These are phyloP conservation scores for Megalopta genalis DNA, from an alignment of 1,140 invertebrate genomes.

Conservation along the genomic window DNA sequence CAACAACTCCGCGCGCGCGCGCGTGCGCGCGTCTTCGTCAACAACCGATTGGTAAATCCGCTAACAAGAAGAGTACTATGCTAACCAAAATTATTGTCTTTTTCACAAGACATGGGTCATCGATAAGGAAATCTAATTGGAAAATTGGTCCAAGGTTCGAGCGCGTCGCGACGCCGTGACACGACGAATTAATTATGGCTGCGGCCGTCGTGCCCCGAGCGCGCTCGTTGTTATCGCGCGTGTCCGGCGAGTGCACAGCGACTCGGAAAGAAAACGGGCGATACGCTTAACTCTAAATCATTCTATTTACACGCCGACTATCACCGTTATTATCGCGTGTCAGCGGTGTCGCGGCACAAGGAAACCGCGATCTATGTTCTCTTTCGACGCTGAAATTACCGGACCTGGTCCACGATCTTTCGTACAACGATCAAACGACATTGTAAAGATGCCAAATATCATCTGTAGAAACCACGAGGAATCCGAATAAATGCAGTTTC, in stretches of 20 bases:
- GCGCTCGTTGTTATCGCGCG: not conserved
- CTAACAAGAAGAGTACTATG: constrained; percentile 33
- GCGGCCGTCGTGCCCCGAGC: not conserved
- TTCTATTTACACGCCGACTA: constrained; percentile 32
- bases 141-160: constrained; percentile 65
- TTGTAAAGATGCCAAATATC: too few relatives aligned
- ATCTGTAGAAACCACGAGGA: too few relatives aligned
- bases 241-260: not conserved
- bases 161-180: constrained; percentile 24
- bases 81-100: constrained; percentile 67
- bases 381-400: too few relatives aligned
- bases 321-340: constrained; percentile 5
- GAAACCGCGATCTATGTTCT: not conserved
- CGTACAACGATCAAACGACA: too few relatives aligned
- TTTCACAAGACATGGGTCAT: constrained; percentile 42
- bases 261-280: not conserved
- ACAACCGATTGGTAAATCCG: constrained; percentile 33
- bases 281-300: constrained; percentile 23
- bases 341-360: not conserved
- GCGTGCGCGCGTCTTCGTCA: too few relatives aligned
- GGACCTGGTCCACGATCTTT: too few relatives aligned
- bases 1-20: constrained; percentile 1
- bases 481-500: constrained; percentile 5
- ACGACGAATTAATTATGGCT: too few relatives aligned
- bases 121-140: constrained; percentile 30